phyloP scores from a whole-genome alignment of 2,888 invertebrate species.

The Onchidella celtica region DNA sequence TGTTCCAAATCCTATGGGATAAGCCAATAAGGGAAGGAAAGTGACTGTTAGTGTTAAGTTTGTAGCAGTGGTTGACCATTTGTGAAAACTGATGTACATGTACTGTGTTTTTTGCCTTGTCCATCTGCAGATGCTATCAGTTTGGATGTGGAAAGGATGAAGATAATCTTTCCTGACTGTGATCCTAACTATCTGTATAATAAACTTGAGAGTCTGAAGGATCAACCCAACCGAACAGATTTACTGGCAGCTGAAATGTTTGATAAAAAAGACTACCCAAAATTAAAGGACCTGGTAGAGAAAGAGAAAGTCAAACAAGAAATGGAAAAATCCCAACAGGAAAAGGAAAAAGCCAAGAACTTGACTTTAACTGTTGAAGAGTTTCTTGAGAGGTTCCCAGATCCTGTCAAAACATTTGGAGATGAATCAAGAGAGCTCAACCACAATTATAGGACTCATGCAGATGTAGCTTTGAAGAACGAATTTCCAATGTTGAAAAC shows the following conservation, averaged over 20 bases:
- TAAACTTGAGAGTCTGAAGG: slow-evolving; percentile 58
- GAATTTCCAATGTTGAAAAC: slow-evolving; percentile 65
- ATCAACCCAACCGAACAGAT: slow-evolving; percentile 63
- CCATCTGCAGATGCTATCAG: slow-evolving; percentile 50
- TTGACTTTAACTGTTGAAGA: slow-evolving; percentile 58
- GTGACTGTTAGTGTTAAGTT: no score
- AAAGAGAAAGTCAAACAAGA: slow-evolving; percentile 56
- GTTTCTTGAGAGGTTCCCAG: slow-evolving; percentile 73
- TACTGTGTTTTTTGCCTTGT: no score
- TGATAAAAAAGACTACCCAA: slow-evolving; percentile 70
- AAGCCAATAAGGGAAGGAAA: no score
- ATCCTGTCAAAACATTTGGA: slow-evolving; percentile 68
- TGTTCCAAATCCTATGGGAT: no score
- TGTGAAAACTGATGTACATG: no score
- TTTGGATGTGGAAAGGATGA: slow-evolving; percentile 66
- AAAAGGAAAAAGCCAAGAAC: slow-evolving; percentile 38
- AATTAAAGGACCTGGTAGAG: slow-evolving; percentile 64
- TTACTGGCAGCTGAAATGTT: slow-evolving; percentile 68
- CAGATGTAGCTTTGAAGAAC: slow-evolving; percentile 62
- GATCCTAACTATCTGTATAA: slow-evolving; percentile 74
- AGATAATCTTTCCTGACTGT: slow-evolving; percentile 74
- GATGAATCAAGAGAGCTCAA: slow-evolving; percentile 63
- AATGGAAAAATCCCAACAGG: no score
- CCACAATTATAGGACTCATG: slow-evolving; percentile 69
- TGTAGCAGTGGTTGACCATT: no score